Conservation (phyloP, 1,140 invertebrate genomes). For the Pectinophora gossypiella region DNA sequence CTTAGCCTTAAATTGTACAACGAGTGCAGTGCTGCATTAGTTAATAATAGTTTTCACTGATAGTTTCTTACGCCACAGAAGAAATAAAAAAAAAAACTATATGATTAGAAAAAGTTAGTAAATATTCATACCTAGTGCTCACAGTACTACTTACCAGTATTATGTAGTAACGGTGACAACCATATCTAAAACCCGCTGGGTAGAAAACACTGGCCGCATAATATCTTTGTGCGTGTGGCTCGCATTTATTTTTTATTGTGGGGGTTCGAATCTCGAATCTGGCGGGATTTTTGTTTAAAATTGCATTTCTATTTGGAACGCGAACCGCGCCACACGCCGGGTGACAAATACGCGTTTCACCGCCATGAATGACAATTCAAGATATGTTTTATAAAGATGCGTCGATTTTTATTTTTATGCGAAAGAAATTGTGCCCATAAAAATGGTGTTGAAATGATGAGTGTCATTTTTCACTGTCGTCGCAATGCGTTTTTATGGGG, state of each 20-base stretch:
- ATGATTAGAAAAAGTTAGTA: too few relatives aligned
- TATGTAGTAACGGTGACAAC: too few relatives aligned
- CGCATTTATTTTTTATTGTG: constrained; percentile 53
- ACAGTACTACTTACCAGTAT: too few relatives aligned
- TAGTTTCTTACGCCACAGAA: too few relatives aligned
- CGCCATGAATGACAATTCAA: constrained; percentile 73
- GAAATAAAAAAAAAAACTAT: too few relatives aligned
- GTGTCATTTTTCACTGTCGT: constrained; percentile 67
- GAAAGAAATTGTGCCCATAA: constrained; percentile 71
- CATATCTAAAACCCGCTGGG: neutral
- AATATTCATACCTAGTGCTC: too few relatives aligned
- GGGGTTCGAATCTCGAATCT: constrained; percentile 59
- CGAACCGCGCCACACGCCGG: constrained; percentile 54
- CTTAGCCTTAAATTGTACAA: too few relatives aligned
- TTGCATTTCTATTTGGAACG: constrained; percentile 73
- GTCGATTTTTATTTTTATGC: constrained; percentile 68
- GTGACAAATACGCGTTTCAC: constrained; percentile 69
- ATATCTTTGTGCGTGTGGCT: constrained; percentile 29
- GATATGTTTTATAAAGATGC: constrained; percentile 72
- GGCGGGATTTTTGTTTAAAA: constrained; percentile 64
- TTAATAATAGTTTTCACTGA: too few relatives aligned
- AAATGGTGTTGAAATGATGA: constrained; percentile 70
- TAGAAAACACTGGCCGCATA: constrained; percentile 11
- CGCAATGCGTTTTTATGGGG: constrained; percentile 55
- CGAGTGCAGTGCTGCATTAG: too few relatives aligned